These are phyloP conservation scores for Cataglyphis hispanica DNA, from an alignment of 1,140 invertebrate species.

Conservation along the genomic window DNA sequence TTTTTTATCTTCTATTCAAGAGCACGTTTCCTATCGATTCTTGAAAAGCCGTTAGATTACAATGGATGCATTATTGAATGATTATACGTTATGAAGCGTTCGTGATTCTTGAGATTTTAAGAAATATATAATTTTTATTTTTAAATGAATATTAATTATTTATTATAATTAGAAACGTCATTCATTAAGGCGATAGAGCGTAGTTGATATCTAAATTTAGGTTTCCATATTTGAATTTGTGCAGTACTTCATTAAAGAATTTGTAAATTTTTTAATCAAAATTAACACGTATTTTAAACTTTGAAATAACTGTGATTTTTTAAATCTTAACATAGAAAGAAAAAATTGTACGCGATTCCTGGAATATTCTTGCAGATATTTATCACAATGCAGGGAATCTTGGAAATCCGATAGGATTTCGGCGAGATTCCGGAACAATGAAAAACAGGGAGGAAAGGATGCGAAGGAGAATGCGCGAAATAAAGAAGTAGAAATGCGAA, in stretches of 20 bases:
- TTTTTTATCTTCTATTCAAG: not conserved
- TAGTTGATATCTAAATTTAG: not conserved
- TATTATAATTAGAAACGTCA: not conserved
- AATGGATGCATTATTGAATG: not conserved
- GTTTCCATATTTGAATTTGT: not conserved
- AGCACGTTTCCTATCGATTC: not conserved
- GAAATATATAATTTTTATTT: not conserved
- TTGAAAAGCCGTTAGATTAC: not conserved
- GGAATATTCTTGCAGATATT: not conserved
- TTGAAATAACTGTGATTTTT: slow-evolving; percentile 12
- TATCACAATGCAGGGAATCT: not conserved
- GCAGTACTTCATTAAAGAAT: not conserved
- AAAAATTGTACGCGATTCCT: not conserved
- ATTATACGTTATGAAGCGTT: too few species aligned
- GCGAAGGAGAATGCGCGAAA: not conserved
- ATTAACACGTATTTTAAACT: not conserved
- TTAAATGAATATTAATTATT: not conserved
- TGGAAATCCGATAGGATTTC: slow-evolving; percentile 19
- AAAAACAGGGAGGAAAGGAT: not conserved
- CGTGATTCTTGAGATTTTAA: not conserved
- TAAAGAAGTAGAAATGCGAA: not conserved
- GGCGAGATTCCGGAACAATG: not conserved
- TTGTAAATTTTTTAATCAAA: not conserved
- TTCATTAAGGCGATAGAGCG: not conserved
- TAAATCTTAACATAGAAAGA: not conserved